Evolutionary conservation across 2,797 vertebrate species (phyloP), one percentile per base, ranked within the genome.

Genomic region (Mormyrus hasselquistii): DNA sequence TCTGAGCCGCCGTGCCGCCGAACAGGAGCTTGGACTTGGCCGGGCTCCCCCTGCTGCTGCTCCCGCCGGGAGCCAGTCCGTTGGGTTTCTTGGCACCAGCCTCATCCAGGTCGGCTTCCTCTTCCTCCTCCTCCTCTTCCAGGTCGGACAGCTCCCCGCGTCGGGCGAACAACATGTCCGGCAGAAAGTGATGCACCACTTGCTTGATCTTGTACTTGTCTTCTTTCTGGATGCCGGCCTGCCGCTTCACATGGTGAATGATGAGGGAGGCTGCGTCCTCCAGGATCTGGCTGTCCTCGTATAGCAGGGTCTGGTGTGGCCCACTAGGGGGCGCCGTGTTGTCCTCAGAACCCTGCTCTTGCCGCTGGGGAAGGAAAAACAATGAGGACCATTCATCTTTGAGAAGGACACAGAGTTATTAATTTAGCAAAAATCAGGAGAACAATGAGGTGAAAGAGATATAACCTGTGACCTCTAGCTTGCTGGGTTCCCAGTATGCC

Each of bases 151-250:
- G 97, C 91, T 99, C 98, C 0, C 98, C 97, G 52, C 98, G 97
- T 91, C 96, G 97, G 44, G 98, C 95, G n/a, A 99, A 99, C 87
- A 99, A 97, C 93, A 99, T 95, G 94, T 99, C 99, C 0, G 99
- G 98, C 94, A 99, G 96, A 94, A 99, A 99, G 94, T 99, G 99
- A 93, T 98, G 97, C 95, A 99, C 97, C 90, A 99, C 97, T 94
- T 99, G 98, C 93, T 99, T 99, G 96, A 99, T 99, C 94, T 99
- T 99, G 93, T 98, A 99, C 93, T 99, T 99, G 96, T 99, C 99
- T 87, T 99, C 99, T 89, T 99, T 99, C 94, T 99, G 98, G 95
- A 99, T 99, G 91, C 99, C 97, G 0, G 97, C 97, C 93, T 99
- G 98, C 90, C 99, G 94, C 93, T 99, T 99, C 89, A 99, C 99